Evolutionary conservation across 1,140 invertebrate genomes (phyloP).

Genomic region (Phthorimaea operculella): DNA sequence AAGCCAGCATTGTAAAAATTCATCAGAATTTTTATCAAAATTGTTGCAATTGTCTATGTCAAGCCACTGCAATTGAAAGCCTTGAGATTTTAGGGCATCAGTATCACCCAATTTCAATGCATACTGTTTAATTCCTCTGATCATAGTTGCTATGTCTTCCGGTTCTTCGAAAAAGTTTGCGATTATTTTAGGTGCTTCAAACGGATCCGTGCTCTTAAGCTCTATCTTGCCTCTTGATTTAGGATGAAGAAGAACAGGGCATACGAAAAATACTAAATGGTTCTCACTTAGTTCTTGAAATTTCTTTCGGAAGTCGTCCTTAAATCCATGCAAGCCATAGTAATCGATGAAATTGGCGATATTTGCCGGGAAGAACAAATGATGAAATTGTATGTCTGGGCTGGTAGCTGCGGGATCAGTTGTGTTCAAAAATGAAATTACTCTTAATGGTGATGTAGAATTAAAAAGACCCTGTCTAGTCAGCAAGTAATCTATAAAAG

Average conservation of each 20-base stretch:
- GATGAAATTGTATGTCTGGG: conserved; percentile 39
- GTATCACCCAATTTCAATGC: conserved; percentile 63
- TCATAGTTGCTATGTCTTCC: conserved; percentile 65
- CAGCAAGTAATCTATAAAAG: conserved; percentile 23
- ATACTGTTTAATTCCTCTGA: conserved; percentile 66
- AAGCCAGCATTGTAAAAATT: conserved; percentile 67
- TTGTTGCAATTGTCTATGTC: conserved; percentile 50
- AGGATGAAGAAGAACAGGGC: conserved; percentile 66
- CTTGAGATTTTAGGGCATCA: conserved; percentile 48
- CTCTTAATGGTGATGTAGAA: conserved; percentile 22
- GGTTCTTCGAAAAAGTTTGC: conserved; percentile 73
- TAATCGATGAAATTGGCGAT: conserved; percentile 24
- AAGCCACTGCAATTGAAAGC: conserved; percentile 43
- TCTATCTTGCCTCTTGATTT: conserved; percentile 70
- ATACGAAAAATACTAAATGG: conserved; percentile 49
- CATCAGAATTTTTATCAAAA: conserved; percentile 50
- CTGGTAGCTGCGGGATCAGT: conserved; percentile 21
- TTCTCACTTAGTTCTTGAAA: conserved; percentile 35
- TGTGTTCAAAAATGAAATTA: conserved; percentile 35
- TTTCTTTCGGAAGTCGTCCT: conserved; percentile 23
- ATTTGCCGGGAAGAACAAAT: conserved; percentile 24
- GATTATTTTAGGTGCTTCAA: conserved; percentile 72
- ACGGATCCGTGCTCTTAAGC: conserved; percentile 69
- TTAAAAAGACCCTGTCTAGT: conserved; percentile 23
- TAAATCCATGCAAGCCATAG: conserved; percentile 23